Base-by-base conservation (phyloP, 1,140 invertebrate genomes). In the Papilio polytes region DNA sequence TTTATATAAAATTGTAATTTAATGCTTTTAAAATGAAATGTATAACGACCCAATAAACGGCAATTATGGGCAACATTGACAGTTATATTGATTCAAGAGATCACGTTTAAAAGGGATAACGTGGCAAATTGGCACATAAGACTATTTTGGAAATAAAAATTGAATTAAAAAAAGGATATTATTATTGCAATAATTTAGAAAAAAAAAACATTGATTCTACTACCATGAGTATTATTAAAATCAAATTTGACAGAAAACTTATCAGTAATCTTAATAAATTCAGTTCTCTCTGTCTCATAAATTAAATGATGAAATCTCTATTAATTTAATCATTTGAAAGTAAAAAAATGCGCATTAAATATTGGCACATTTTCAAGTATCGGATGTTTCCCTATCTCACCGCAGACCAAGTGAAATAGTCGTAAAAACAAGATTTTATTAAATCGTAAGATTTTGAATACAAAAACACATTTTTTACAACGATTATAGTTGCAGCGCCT, bases 391-490 rank as follows among this genome's bases (percentile, higher is more conserved):
- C 74, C 59, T 72, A 53, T 80, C 80, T 77, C 78, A 78, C 81
- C 81, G 83, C 85, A 81, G 74, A 80, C 70, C 72, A 36, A 48
- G 70, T 10, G 74, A 81, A 74, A 84, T 85, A 83, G 80, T 78
- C 81, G 87, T 88, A 90, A 90, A 86, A 81, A 78, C 59, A 82
- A 85, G 82, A 87, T 83, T 92, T 91, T 91, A 92, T 90, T 81
- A 85, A 89, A 85, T 85, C 82, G 82, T 86, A 85, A 78, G 85
- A 86, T 82, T 88, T 84, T 80, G 85, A 82, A 88, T 82, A 90
- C 87, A 90, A 90, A 92, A 92, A 91, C 53, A 89, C 86, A 85
- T 79, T 87, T 88, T 82, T 88, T 87, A 86, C 84, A 85, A 87
- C 84, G 86, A 90, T 87, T 86, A 86, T 82, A 81, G 80, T 79